Conservation (phyloP, 2,888 invertebrate species). For the Sepiola atlantica region DNA sequence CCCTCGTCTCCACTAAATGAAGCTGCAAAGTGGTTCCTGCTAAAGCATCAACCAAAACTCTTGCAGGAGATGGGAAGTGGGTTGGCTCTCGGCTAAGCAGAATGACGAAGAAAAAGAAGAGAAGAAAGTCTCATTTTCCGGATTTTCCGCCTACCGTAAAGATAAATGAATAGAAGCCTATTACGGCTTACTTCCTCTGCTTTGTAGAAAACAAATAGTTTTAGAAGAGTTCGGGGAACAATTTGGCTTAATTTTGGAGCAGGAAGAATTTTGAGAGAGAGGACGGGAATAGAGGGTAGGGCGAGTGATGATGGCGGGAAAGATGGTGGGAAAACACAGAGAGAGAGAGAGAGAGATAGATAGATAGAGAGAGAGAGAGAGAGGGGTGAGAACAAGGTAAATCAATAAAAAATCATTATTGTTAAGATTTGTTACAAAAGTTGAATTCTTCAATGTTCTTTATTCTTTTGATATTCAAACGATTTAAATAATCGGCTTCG, state of each 20-base stretch:
- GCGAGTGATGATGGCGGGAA: not conserved
- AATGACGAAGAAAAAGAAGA: not conserved
- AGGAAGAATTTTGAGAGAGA: not conserved
- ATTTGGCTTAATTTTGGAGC: not conserved
- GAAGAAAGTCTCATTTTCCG: not conserved
- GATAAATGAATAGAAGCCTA: conserved; percentile 19
- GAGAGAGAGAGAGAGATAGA: not conserved
- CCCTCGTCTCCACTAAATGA: not conserved
- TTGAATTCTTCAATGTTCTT: no score
- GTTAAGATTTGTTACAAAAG: no score
- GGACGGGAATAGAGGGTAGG: not conserved
- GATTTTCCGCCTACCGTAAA: conserved; percentile 12
- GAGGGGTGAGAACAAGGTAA: not conserved
- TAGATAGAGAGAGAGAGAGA: not conserved
- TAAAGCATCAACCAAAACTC: not conserved
- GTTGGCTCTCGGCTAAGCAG: not conserved
- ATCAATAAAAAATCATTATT: no score
- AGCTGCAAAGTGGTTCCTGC: conserved; percentile 9
- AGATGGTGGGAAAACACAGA: not conserved
- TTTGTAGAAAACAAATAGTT: not conserved
- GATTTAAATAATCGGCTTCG: no score
- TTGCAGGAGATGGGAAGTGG: not conserved
- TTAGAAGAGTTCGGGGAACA: not conserved
- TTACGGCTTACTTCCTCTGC: not conserved
- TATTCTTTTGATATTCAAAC: no score